Evolutionary conservation across 1,140 invertebrate genomes (phyloP), one percentile per base, ranked within the genome.

Genomic region (Diplogasteroides magnus): DNA sequence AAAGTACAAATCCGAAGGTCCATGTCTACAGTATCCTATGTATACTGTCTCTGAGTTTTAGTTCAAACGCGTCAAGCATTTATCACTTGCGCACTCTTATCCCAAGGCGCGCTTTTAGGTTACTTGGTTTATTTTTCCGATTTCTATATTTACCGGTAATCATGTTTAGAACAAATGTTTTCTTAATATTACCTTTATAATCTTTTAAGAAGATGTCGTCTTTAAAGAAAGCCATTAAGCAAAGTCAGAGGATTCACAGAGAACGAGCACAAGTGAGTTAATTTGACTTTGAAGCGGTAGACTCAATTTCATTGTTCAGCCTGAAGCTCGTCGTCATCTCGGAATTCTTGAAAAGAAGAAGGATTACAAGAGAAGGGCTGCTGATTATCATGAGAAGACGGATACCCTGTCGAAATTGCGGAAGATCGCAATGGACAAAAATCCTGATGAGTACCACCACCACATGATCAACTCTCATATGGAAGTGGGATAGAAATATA

Each of bases 391-490:
- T 65, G 70, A 89, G 61, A 97, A 97, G 78, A n/a, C 91, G 68
- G 86, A 88, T 31, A 90, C 91, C 0, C 78, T 98, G 0, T 91
- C 93, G 82, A 77, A 90, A n/a, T 83, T 98, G 29, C 88, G 88
- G 61, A 90, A 90, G 83, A 88, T 90, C 61, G 94, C 92, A 0
- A 83, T 94, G 19, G 90, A 96, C 77, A 91, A 89, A 83, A 98
- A 98, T 88, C 93, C 93, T 1, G 94, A 98, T 89, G 96, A 98
- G 85, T 98, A 97, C 85, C 91, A 96, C 83, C 94, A 92, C 84
- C 94, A 97, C 78, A 98, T 98, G 96, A 89, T 95, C 48, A 94
- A 93, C 82, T 93, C 93, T 0, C 88, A 90, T 85, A 85, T 92
- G 1, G 85, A 89, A 77, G 87, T 87, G 83, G 77, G 74, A 74